Evolutionary conservation across 2,113 vertebrate genomes (phyloP), one percentile per base, ranked within the genome.

Genomic region (Jaculus jaculus): DNA sequence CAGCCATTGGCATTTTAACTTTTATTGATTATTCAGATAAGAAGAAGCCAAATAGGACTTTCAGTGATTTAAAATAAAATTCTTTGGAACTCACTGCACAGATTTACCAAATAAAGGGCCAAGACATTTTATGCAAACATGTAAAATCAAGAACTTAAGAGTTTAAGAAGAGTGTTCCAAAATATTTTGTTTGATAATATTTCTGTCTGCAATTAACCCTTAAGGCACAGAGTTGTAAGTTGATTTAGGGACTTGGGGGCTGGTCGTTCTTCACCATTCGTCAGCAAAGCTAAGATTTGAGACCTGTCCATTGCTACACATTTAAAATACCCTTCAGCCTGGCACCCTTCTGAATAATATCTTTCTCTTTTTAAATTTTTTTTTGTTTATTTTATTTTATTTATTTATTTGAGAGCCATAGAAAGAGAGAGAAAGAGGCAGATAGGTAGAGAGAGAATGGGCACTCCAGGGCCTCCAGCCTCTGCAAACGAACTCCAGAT

Each of bases 61-160:
- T 39, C 21, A 54, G 34, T 34, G 58, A 89, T 91, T 92, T 92
- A 69, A 87, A 95, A 80, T 72, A 88, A 91, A 94, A 77, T 66
- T 5, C 23, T 92, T 81, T 91, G 42, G 37, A 91, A 95, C 95
- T 96, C 95, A 94, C 96, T 97, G 93, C 24, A 81, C 39, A 97
- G 94, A 16, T 0, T 0, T 93, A 94, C 68, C 91, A 42, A 81
- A 78, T 71, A 83, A 97, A 94, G 83, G 71, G 66, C 93, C 94
- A 73, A 87, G 92, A 93, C 54, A 87, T 95, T 85, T 90, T 23
- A 75, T 66, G n/a, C 93, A 92, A 69, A 89, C 66, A 84, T 54
- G 65, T 73, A 96, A 95, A 93, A 96, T 68, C 32, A 68, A 42
- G 77, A 63, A 93, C 68, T 58, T 74, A 93, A 93, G 66, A 87